phyloP scores from a whole-genome alignment of 2,888 invertebrate genomes.

The Brachynemurus nebulosus region DNA sequence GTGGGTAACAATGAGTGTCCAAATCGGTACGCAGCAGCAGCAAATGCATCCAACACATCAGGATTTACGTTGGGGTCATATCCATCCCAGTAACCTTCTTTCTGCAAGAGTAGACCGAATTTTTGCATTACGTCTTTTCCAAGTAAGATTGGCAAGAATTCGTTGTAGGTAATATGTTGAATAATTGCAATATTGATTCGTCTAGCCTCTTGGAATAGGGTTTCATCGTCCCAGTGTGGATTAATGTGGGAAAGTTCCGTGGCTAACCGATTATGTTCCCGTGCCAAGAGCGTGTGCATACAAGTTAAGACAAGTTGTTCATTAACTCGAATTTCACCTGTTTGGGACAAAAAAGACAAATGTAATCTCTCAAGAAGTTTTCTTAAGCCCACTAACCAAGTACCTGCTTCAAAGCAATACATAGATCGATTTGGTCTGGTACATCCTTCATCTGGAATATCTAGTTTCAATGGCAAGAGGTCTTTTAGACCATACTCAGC shows the following conservation, averaged over 20 bases:
- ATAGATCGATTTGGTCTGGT: slow-evolving; percentile 78
- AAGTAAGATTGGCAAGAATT: slow-evolving; percentile 75
- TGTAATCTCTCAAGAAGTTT: not conserved
- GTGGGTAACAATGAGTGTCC: slow-evolving; percentile 84
- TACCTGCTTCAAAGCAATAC: slow-evolving; percentile 87
- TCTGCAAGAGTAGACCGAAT: slow-evolving; percentile 69
- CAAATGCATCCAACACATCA: slow-evolving; percentile 76
- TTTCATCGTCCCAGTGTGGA: slow-evolving; percentile 90
- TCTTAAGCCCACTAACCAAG: slow-evolving; percentile 19
- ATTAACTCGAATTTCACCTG: slow-evolving; percentile 83
- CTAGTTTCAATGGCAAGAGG: slow-evolving; percentile 71
- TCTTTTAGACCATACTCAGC: slow-evolving; percentile 78
- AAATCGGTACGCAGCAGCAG: slow-evolving; percentile 85
- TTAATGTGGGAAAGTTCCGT: slow-evolving; percentile 61
- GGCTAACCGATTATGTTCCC: slow-evolving; percentile 82
- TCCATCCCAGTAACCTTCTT: slow-evolving; percentile 71
- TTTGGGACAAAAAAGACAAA: slow-evolving; percentile 17
- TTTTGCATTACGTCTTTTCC: slow-evolving; percentile 88
- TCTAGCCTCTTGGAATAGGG: slow-evolving; percentile 74
- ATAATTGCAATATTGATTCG: slow-evolving; percentile 75
- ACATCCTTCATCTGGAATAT: slow-evolving; percentile 86
- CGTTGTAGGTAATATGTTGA: slow-evolving; percentile 82
- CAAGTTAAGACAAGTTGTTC: slow-evolving; percentile 80
- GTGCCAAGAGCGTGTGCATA: slow-evolving; percentile 82
- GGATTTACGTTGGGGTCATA: slow-evolving; percentile 77